A percentile compares a stretch with the other conserved stretches of the same genome.
Conservation (phyloP, 2,113 vertebrate species). For the Thalassoma bifasciatum region DNA sequence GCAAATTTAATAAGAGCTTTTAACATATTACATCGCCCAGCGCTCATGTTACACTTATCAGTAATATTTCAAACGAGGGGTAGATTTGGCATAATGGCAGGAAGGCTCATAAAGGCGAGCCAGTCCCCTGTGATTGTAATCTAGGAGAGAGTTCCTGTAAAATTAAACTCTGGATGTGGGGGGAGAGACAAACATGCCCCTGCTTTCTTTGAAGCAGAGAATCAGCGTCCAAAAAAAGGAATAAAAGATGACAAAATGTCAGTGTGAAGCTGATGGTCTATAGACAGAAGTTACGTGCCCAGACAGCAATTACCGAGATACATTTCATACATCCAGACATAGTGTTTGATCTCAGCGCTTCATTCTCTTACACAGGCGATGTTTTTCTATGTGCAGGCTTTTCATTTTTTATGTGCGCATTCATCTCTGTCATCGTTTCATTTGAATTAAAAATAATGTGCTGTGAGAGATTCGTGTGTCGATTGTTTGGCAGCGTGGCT, state of each 20-base stretch:
- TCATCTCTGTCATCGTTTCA: slow-evolving; percentile 62
- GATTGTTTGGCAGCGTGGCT: slow-evolving; percentile 69
- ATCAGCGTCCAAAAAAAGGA: slow-evolving; percentile 73
- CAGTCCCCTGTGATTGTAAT: slow-evolving; percentile 76
- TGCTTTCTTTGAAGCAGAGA: slow-evolving; percentile 77
- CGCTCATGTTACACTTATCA: slow-evolving; percentile 79
- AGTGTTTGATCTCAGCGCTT: slow-evolving; percentile 75
- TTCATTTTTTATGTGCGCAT: slow-evolving; percentile 36
- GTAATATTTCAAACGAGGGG: slow-evolving; percentile 74
- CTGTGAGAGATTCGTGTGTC: slow-evolving; percentile 57
- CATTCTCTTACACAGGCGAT: slow-evolving; percentile 53
- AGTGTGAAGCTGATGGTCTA: slow-evolving; percentile 72
- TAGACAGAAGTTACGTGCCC: slow-evolving; percentile 73
- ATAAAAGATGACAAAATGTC: slow-evolving; percentile 81
- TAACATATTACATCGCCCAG: slow-evolving; percentile 66
- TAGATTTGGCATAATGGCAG: slow-evolving; percentile 73
- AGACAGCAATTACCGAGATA: slow-evolving; percentile 80
- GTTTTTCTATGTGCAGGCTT: slow-evolving; percentile 55
- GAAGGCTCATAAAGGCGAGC: slow-evolving; percentile 70
- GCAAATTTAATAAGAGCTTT: slow-evolving; percentile 71
- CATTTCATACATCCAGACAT: slow-evolving; percentile 67
- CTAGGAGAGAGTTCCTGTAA: slow-evolving; percentile 77
- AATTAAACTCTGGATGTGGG: slow-evolving; percentile 72
- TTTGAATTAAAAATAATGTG: slow-evolving; percentile 76
- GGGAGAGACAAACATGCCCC: slow-evolving; percentile 55